Conservation (phyloP, 2,888 invertebrate genomes). For the Octodonta nipae region DNA sequence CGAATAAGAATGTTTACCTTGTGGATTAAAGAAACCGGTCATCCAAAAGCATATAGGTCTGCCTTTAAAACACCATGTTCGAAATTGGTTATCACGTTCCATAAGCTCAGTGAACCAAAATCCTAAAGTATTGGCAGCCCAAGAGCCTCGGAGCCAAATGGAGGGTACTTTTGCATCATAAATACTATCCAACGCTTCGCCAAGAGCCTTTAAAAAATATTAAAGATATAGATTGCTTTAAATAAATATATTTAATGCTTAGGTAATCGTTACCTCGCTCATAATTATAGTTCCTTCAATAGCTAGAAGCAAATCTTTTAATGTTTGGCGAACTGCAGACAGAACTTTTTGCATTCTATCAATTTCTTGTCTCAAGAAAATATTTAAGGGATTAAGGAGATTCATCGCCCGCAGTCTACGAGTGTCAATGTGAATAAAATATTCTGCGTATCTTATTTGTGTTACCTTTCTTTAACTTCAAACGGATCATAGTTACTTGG, state of each 20-base stretch:
- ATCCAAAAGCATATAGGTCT: conserved; percentile 77
- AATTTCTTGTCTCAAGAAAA: conserved; percentile 78
- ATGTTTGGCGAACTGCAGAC: conserved; percentile 47
- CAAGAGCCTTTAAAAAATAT: conserved; percentile 43
- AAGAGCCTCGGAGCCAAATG: conserved; percentile 61
- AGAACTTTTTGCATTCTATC: conserved; percentile 66
- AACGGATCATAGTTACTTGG: conserved; percentile 64
- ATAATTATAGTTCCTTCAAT: conserved; percentile 85
- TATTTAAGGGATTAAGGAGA: conserved; percentile 62
- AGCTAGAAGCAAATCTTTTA: conserved; percentile 67
- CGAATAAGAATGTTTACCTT: conserved; percentile 51
- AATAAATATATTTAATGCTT: too few species aligned
- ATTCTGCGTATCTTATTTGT: neutral
- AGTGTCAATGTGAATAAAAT: conserved; percentile 9
- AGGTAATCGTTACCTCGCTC: conserved; percentile 67
- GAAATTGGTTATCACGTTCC: conserved; percentile 69
- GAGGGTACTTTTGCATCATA: conserved; percentile 73
- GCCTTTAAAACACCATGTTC: conserved; percentile 57
- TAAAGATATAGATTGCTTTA: too few species aligned
- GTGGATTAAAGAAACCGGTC: conserved; percentile 87
- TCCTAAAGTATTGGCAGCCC: conserved; percentile 73
- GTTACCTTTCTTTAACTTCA: conserved; percentile 58
- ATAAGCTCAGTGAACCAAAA: conserved; percentile 85
- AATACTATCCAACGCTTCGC: conserved; percentile 73
- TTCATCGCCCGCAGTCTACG: conserved; percentile 54